phyloP scores from a whole-genome alignment of 2,113 vertebrate genomes.

The Craseonycteris thonglongyai region DNA sequence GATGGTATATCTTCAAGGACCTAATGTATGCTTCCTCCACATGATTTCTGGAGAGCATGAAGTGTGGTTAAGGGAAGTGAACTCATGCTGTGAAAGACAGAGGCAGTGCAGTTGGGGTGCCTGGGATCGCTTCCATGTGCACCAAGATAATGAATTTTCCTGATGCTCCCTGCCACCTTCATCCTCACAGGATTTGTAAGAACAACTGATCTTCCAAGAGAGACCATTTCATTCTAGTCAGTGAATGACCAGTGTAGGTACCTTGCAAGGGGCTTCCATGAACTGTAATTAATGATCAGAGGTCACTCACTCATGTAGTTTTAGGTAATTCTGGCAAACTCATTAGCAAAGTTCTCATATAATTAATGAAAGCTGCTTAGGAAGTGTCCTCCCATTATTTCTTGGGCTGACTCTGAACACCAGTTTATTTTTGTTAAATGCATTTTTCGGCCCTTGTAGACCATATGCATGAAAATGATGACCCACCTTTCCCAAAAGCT shows the following conservation, averaged over 20 bases:
- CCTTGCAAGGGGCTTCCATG: neutral
- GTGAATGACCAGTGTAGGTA: neutral
- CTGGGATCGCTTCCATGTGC: conserved; percentile 40
- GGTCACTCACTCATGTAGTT: neutral
- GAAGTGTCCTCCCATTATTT: neutral
- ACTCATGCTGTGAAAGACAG: conserved; percentile 55
- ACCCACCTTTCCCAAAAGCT: neutral
- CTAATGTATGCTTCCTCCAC: conserved; percentile 49
- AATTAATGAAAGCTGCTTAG: neutral
- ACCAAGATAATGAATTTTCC: conserved; percentile 40
- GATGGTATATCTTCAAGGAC: conserved; percentile 28
- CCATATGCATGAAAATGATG: neutral
- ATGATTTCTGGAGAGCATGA: conserved; percentile 50
- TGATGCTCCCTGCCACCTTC: conserved; percentile 31
- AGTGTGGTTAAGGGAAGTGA: conserved; percentile 66
- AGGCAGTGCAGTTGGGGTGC: conserved; percentile 9
- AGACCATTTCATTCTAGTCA: neutral
- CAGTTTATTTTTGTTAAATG: neutral
- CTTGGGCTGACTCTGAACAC: neutral
- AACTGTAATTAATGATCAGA: neutral
- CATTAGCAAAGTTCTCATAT: neutral
- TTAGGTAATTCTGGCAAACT: neutral
- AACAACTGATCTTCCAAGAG: conserved; percentile 1
- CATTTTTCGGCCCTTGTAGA: neutral
- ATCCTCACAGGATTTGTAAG: neutral